Evolutionary conservation across 2,888 invertebrate genomes (phyloP), one percentile per base, ranked within the genome.

Genomic region (Punctoribates punctum): DNA sequence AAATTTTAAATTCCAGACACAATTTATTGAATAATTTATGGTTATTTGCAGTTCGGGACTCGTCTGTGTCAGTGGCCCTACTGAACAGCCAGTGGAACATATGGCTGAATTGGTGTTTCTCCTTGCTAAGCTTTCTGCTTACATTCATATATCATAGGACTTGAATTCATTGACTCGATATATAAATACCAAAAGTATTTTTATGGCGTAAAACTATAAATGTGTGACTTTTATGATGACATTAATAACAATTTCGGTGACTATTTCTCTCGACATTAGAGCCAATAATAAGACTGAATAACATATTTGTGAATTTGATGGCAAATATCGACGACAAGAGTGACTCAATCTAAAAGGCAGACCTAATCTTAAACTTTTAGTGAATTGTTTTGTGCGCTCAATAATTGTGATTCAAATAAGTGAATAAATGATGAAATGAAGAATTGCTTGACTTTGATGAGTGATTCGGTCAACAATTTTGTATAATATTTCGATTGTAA

Each of bases 51-150:
- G 70, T 70, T 38, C 38, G 70, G 1, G 70, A 42, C 42, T 38
- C 20, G 6, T 38, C 70, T 4, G 20, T 17, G 23, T 70, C 70
- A 11, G 38, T 42, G 9, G 70, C 23, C 8, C 15, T 5, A 17
- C 34, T 38, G 23, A 70, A 46, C 20, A 70, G 70, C 42, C 15
- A n/a, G 6, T 70, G 70, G 70, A 70, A n/a, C 17, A 42, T 42
- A 70, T 46, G 38, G 46, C 20, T 70, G 70, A 9, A 13, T n/a
- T 70, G 70, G 70, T 42, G 70, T 17, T 70, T 70, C 17, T 70
- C n/a, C 13, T 9, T 70, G 2, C 23, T 70, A 38, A 70, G 70
- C 42, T 23, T n/a, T 46, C 23, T 38, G 11, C 34, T 46, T 6
- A 23, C 29, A 13, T 23, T 70, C 20, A 70, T 38, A 42, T 20